A percentile compares a stretch with the other conserved stretches of the same genome.
phyloP scores from a whole-genome alignment of 2,888 invertebrate species.

The Allolobophora icterica region DNA sequence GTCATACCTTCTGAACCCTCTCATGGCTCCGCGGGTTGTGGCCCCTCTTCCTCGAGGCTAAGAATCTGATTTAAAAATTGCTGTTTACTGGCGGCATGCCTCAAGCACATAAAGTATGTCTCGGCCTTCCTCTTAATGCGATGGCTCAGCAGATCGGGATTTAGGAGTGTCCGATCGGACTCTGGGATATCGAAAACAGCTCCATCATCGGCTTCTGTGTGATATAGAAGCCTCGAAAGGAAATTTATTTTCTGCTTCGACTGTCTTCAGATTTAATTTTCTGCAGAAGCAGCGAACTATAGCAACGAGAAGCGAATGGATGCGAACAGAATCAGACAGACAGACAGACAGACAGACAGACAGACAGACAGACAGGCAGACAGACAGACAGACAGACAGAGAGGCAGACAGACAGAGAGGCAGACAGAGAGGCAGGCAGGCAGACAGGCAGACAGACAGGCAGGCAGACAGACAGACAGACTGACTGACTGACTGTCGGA shows the following conservation, averaged over 20 bases:
- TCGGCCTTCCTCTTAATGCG: background rate
- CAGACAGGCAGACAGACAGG: too few species aligned
- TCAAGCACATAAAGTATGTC: background rate
- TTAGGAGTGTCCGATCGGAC: background rate
- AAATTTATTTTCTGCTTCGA: constrained; percentile 1
- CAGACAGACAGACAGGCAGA: background rate
- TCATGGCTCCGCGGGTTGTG: background rate
- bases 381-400: background rate
- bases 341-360: constrained; percentile 18
- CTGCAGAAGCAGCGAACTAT: background rate
- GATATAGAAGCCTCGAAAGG: background rate
- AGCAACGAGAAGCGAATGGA: background rate
- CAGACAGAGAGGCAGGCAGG: background rate
- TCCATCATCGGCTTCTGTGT: background rate
- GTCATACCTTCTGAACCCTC: background rate
- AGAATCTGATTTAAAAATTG: background rate
- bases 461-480: too few species aligned
- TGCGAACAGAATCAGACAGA: background rate
- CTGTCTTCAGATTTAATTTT: background rate
- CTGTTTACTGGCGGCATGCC: background rate
- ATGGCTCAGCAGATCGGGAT: background rate
- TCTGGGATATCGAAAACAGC: background rate
- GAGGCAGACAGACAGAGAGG: background rate
- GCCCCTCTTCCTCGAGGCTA: background rate
- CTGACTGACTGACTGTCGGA: too few species aligned